These are phyloP conservation scores for Lytechinus pictus DNA, from an alignment of 35 echinoderm and acorn worm species.

Conservation along the genomic window DNA sequence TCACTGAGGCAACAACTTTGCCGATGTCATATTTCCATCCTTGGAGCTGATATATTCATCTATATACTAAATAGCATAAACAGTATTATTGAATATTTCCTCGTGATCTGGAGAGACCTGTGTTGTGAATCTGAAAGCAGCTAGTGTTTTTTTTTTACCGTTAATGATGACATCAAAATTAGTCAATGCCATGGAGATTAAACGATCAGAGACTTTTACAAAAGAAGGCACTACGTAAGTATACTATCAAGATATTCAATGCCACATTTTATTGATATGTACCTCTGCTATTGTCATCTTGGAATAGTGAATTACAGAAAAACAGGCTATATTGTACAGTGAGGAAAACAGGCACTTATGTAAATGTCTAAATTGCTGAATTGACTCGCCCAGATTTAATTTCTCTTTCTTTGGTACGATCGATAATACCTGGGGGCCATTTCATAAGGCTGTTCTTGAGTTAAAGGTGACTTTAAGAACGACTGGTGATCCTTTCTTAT, in stretches of 20 bases:
- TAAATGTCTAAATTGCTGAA: too few species aligned
- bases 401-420: too few species aligned
- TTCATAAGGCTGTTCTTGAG: too few species aligned
- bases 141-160: neutral
- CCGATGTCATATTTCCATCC: neutral
- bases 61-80: neutral
- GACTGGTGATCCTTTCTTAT: too few species aligned
- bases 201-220: conserved; percentile 16
- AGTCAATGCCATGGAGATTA: conserved; percentile 18
- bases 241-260: neutral
- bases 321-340: too few species aligned
- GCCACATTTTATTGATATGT: too few species aligned
- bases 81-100: neutral
- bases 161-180: neutral
- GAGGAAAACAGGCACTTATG: too few species aligned
- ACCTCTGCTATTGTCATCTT: too few species aligned
- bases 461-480: too few species aligned
- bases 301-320: too few species aligned
- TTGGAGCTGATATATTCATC: neutral
- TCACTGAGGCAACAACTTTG: neutral
- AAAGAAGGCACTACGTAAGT: conserved; percentile 25
- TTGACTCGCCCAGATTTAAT: too few species aligned
- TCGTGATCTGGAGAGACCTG: neutral
- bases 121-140: neutral
- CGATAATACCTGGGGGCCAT: too few species aligned